Conservation (phyloP, 2,888 invertebrate species). For the Gastracanthus pulcherrimus region DNA sequence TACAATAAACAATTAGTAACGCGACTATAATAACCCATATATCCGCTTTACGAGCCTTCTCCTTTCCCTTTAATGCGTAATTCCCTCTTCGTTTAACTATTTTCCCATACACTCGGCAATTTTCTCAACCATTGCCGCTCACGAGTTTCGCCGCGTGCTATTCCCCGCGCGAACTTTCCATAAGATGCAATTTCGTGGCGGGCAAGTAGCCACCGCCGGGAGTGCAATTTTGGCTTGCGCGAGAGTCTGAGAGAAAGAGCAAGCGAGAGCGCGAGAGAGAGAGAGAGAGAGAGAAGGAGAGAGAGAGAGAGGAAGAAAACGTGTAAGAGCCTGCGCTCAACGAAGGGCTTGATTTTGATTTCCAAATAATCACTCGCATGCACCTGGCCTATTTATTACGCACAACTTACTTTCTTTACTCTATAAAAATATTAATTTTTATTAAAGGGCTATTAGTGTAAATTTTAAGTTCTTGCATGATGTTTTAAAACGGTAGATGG, state of each 20-base stretch:
- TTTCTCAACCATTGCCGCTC: slow-evolving; percentile 40
- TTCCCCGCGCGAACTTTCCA: slow-evolving; percentile 68
- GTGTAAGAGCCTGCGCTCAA: not conserved
- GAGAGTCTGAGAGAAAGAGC: not conserved
- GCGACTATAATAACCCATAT: not conserved
- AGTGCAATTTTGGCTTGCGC: slow-evolving; percentile 59
- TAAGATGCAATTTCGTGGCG: slow-evolving; percentile 69
- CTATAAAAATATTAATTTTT: too few relatives aligned
- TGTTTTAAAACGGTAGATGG: too few relatives aligned
- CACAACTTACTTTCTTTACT: too few relatives aligned
- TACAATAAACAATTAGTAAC: too few relatives aligned
- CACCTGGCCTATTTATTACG: too few relatives aligned
- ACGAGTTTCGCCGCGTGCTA: slow-evolving; percentile 55
- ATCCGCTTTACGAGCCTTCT: slow-evolving; percentile 5
- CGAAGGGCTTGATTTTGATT: slow-evolving; percentile 10
- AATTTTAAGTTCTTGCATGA: too few relatives aligned
- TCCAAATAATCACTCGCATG: not conserved
- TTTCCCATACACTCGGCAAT: slow-evolving; percentile 45
- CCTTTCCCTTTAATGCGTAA: slow-evolving; percentile 54
- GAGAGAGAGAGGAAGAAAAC: not conserved
- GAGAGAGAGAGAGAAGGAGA: not conserved
- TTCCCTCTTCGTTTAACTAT: slow-evolving; percentile 64
- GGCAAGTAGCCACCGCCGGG: slow-evolving; percentile 56
- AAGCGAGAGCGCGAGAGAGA: too few relatives aligned
- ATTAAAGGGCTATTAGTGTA: too few relatives aligned